Evolutionary conservation across 1,140 invertebrate species (phyloP), one percentile per base, ranked within the genome.

Genomic region (Leptopilina clavipes): DNA sequence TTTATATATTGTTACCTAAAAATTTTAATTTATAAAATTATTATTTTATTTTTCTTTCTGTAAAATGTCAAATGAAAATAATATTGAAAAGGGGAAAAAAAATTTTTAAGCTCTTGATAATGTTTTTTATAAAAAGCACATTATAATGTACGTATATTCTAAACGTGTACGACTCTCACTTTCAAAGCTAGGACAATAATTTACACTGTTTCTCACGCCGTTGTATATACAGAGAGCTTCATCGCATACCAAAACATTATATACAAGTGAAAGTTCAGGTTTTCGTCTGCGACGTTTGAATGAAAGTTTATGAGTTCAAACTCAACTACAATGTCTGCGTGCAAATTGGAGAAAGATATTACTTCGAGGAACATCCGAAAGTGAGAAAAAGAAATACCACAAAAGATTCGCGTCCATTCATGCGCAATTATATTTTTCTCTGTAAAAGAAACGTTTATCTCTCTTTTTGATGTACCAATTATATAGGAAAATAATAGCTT

Each of bases 261-360:
- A 81, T 79, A 79, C 78, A 79, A 79, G 79, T 83, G 82, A 83
- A 81, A 83, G 79, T 83, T 78, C 71, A 80, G 79, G 77, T 70
- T 78, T 78, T 80, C 77, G 73, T 80, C 75, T 80, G 76, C 59
- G 65, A 59, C 75, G 77, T 73, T 79, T 77, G 79, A 78, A 83
- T 83, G 78, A 81, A 83, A 83, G 82, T 79, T 81, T 78, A 76
- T 78, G 75, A 79, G 73, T 52, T 59, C 75, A 75, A 65, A 31
- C 59, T 14, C 6, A 65, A 65, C 19, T 65, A 65, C 59, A 65
- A 65, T 65, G 59, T 65, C 59, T 65, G 59, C 12, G 59, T 65
- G 22, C 25, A 65, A 65, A 65, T 31, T 65, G 25, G 59, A 31
- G 25, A 14, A 65, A 65, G 59, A 65, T 65, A 31, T 65, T 54